A percentile compares a stretch with the other conserved stretches of the same genome.
These are phyloP conservation scores for Xestoiulus laeticollis DNA, from an alignment of 2,888 invertebrate species.

Conservation along the genomic window DNA sequence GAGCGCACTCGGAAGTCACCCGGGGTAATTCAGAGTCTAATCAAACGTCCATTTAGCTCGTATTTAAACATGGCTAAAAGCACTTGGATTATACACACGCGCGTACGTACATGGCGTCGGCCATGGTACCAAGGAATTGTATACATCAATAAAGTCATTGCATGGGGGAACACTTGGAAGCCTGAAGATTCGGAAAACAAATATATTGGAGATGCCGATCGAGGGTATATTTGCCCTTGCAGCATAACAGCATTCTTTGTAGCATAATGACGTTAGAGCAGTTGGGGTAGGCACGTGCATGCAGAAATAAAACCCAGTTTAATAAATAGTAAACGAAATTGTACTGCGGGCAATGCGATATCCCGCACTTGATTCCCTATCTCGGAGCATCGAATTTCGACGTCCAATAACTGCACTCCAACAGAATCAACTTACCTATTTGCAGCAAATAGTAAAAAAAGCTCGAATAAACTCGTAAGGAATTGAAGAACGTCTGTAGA, in stretches of 20 bases:
- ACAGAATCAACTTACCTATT: background rate
- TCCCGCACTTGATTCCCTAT: background rate
- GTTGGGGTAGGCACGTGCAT: background rate
- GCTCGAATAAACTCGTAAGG: background rate
- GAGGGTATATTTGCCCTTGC: background rate
- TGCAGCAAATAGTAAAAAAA: background rate
- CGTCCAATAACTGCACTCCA: background rate
- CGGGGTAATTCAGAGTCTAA: slow-evolving; percentile 13
- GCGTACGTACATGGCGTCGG: background rate
- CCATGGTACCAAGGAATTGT: background rate
- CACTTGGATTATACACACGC: background rate
- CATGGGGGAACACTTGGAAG: background rate
- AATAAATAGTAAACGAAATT: slow-evolving; percentile 18
- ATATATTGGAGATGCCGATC: background rate
- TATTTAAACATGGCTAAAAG: slow-evolving; percentile 31
- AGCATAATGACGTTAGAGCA: background rate
- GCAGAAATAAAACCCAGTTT: background rate
- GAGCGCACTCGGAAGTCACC: background rate
- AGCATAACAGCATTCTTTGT: background rate
- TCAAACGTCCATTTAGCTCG: slow-evolving; percentile 29
- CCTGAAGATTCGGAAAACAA: background rate
- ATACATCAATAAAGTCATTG: background rate
- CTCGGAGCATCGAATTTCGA: background rate
- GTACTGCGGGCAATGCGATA: background rate
- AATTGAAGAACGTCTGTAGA: background rate